Conservation (phyloP, 2,113 vertebrate species). For the Mustelus asterias region DNA sequence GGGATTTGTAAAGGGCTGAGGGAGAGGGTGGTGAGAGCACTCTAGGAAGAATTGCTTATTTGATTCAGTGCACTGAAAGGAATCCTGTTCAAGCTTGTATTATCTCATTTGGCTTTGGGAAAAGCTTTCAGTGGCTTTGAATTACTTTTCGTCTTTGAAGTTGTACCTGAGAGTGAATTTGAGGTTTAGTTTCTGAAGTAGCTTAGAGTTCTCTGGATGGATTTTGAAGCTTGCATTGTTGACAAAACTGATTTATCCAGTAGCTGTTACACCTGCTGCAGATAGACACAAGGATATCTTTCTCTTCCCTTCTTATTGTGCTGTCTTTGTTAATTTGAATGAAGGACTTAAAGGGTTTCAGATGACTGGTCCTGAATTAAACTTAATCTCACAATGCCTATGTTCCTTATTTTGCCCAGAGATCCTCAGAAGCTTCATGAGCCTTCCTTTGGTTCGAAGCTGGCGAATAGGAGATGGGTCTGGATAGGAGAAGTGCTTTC, state of each 20-base stretch:
- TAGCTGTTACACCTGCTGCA: background rate
- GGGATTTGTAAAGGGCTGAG: background rate
- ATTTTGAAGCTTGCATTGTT: background rate
- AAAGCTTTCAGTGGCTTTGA: conserved; percentile 10
- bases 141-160: conserved; percentile 3
- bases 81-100: background rate
- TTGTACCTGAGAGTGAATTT: background rate
- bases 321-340: background rate
- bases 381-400: background rate
- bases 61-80: background rate
- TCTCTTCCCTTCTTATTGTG: background rate
- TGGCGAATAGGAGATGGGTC: background rate
- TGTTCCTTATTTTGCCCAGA: background rate
- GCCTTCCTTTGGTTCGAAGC: background rate
- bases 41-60: background rate
- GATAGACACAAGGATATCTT: background rate
- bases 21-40: background rate
- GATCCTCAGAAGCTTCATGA: background rate
- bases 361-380: background rate
- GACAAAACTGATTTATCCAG: background rate
- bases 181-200: conserved; percentile 16
- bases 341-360: background rate
- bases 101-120: background rate
- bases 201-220: conserved; percentile 16
- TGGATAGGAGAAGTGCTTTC: background rate